A percentile compares a stretch with the other conserved stretches of the same genome.
Conservation (phyloP, 2,797 vertebrate species). For the Danio albolineatus region DNA sequence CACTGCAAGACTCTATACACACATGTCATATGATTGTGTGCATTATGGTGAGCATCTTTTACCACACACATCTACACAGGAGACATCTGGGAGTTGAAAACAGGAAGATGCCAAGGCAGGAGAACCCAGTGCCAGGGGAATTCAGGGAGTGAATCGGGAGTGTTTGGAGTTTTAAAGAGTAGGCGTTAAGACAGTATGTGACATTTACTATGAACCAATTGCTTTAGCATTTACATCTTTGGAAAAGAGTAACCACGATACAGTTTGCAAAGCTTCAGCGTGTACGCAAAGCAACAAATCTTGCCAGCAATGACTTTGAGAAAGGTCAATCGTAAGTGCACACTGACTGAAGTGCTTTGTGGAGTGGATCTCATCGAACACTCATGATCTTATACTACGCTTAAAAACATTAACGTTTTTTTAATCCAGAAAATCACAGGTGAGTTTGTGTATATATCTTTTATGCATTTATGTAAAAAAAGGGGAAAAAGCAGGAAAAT, state of each 20-base stretch:
- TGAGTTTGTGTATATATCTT: background rate
- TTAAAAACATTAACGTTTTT: background rate
- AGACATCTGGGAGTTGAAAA: conserved; percentile 24
- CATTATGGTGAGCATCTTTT: conserved; percentile 68
- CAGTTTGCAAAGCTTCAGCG: background rate
- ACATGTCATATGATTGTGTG: background rate
- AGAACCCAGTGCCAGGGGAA: background rate
- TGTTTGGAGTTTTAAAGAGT: conserved; percentile 3
- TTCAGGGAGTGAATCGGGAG: background rate
- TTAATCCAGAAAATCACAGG: background rate
- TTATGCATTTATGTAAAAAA: background rate
- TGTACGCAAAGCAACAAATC: background rate
- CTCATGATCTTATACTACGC: background rate
- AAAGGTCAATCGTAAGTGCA: conserved; percentile 19
- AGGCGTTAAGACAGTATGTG: conserved; percentile 1
- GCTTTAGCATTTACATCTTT: conserved; percentile 1
- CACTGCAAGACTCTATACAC: background rate
- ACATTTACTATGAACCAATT: background rate
- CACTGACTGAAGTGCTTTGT: background rate
- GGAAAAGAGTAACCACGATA: background rate
- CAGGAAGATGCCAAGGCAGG: conserved; percentile 18
- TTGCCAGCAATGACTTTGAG: background rate
- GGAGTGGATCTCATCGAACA: background rate
- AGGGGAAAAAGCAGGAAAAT: background rate
- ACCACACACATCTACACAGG: conserved; percentile 57